These are phyloP conservation scores for Rhamphomyia laevipes DNA, from an alignment of 2,888 invertebrate genomes.

Conservation along the genomic window DNA sequence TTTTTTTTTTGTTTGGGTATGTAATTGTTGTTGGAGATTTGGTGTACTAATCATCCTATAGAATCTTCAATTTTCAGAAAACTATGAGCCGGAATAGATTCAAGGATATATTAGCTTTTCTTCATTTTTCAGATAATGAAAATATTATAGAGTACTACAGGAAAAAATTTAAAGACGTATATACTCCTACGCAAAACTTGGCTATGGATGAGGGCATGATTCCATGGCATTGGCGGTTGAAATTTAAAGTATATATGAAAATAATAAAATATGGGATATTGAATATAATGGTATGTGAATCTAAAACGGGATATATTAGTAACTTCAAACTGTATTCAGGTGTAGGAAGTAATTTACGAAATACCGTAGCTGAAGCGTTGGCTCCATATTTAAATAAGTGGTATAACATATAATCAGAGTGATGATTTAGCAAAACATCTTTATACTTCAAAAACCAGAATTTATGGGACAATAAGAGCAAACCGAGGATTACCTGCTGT, in stretches of 20 bases:
- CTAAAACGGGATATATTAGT: neutral
- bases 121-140: neutral
- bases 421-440: conserved; percentile 1
- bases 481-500: conserved; percentile 1
- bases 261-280: conserved; percentile 5
- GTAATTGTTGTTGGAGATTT: too few relatives aligned
- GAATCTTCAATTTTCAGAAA: neutral
- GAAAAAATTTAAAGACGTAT: neutral
- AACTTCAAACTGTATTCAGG: conserved; percentile 2
- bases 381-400: conserved; percentile 1
- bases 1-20: too few relatives aligned
- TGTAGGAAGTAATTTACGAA: neutral
- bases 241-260: conserved; percentile 6
- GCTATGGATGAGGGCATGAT: neutral
- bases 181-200: neutral
- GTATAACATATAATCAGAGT: conserved; percentile 3
- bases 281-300: conserved; percentile 5
- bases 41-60: neutral
- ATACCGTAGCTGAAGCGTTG: neutral
- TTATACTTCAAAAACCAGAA: neutral
- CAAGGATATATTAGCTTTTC: neutral
- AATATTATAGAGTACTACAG: neutral
- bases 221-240: neutral
- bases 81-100: neutral
- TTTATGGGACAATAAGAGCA: neutral